phyloP scores from a whole-genome alignment of 2,888 invertebrate species.

The Pheosia tremula region DNA sequence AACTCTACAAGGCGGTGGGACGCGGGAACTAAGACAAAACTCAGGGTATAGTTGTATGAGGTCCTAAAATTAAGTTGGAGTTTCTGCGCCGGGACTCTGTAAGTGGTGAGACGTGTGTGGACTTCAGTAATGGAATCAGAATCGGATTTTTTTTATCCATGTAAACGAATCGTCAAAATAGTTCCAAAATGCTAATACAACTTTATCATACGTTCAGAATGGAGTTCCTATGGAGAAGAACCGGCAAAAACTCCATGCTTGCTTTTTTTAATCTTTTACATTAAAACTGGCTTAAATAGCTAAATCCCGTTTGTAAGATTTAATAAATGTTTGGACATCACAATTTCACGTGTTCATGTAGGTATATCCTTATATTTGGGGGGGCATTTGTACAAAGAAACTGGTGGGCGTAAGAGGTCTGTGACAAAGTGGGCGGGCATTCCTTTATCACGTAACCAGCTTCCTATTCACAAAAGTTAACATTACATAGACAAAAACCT shows the following conservation, averaged over 20 bases:
- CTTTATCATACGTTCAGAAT: too few relatives aligned
- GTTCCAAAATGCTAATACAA: too few relatives aligned
- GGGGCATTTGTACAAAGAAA: not conserved
- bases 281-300: too few relatives aligned
- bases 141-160: not conserved
- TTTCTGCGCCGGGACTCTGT: not conserved
- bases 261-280: too few relatives aligned
- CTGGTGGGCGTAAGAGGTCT: not conserved
- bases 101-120: not conserved
- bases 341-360: not conserved
- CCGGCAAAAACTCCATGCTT: too few relatives aligned
- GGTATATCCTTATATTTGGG: not conserved
- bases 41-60: conserved; percentile 1
- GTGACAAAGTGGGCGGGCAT: not conserved
- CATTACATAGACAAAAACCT: not conserved
- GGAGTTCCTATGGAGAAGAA: too few relatives aligned
- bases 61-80: conserved; percentile 5
- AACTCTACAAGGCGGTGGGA: not conserved
- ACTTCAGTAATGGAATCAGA: not conserved
- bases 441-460: conserved; percentile 1
- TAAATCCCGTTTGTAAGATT: too few relatives aligned
- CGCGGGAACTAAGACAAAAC: conserved; percentile 3
- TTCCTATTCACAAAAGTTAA: not conserved
- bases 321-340: too few relatives aligned
- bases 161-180: too few relatives aligned